These are phyloP conservation scores for Montipora cactus DNA, from an alignment of 64 coral and sea anemone species.

Conservation along the genomic window DNA sequence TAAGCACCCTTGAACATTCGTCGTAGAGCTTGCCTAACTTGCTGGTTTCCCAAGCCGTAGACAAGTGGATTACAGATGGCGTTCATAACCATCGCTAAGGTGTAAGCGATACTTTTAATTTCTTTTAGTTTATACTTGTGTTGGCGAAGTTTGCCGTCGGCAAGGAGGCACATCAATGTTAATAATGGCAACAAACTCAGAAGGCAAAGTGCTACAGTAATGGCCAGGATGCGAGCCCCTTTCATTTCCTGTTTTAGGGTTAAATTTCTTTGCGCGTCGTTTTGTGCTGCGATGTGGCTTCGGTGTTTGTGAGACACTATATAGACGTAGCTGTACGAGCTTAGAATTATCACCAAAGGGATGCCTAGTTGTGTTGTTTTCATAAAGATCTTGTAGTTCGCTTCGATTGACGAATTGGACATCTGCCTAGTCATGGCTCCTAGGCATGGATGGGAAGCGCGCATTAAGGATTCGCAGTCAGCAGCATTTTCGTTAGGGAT, in stretches of 20 bases:
- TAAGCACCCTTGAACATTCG: not conserved
- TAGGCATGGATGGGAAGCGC: not conserved
- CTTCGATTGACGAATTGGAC: too few relatives aligned
- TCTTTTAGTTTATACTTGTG: too few relatives aligned
- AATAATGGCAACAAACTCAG: not conserved
- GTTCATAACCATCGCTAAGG: not conserved
- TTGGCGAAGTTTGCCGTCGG: too few relatives aligned
- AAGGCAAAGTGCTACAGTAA: slow-evolving; percentile 14
- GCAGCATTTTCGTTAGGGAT: not conserved
- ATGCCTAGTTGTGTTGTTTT: not conserved
- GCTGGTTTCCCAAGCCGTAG: not conserved
- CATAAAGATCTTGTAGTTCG: not conserved
- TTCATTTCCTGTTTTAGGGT: not conserved
- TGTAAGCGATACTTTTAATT: not conserved
- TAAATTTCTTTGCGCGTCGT: not conserved
- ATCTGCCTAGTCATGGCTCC: too few relatives aligned
- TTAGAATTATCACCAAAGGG: not conserved
- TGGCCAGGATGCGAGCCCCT: not conserved
- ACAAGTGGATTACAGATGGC: slow-evolving; percentile 10
- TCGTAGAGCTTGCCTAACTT: slow-evolving; percentile 7
- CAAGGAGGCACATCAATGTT: too few relatives aligned
- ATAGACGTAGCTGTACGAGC: not conserved
- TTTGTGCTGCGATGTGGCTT: not conserved
- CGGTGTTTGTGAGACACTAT: not conserved
- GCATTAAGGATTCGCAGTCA: not conserved